Percentiles rank a stretch among this genome's conserved stretches.
Evolutionary conservation across 2,113 vertebrate species (phyloP).

Genomic region (Chlorodrepanis virens): DNA sequence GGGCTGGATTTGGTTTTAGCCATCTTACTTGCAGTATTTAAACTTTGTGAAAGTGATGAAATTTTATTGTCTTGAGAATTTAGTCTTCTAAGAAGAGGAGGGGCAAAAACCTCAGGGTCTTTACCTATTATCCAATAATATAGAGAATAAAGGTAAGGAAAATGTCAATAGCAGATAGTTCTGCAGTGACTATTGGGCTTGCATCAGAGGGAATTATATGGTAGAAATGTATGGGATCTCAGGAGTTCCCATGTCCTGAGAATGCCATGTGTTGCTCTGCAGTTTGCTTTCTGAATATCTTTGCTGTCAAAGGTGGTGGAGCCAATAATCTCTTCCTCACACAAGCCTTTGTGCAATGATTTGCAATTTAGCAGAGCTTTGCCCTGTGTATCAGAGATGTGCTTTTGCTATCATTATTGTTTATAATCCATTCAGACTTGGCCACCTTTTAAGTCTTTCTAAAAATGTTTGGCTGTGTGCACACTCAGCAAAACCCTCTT

Average conservation of each 20-base stretch:
- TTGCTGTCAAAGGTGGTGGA: accelerated
- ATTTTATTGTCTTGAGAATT: background rate
- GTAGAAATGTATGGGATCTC: background rate
- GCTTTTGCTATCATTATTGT: background rate
- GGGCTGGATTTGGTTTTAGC: background rate
- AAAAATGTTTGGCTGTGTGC: background rate
- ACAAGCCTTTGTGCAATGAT: background rate
- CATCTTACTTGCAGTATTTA: background rate
- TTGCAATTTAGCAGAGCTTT: background rate
- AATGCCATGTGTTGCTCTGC: background rate
- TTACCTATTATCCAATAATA: background rate
- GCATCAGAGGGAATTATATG: background rate
- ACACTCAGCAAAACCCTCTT: background rate
- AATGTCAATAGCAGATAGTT: background rate
- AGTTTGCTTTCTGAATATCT: background rate
- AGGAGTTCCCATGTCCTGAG: background rate
- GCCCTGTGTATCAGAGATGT: background rate
- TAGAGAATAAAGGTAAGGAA: background rate
- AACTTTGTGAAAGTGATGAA: background rate
- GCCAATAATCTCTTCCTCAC: background rate
- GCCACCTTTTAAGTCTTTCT: background rate
- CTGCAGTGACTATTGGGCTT: background rate
- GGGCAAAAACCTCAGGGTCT: background rate
- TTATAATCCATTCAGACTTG: background rate
- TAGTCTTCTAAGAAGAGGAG: background rate